Base-by-base conservation (phyloP, 2,113 vertebrate species). In the Pachyramphus minor region DNA sequence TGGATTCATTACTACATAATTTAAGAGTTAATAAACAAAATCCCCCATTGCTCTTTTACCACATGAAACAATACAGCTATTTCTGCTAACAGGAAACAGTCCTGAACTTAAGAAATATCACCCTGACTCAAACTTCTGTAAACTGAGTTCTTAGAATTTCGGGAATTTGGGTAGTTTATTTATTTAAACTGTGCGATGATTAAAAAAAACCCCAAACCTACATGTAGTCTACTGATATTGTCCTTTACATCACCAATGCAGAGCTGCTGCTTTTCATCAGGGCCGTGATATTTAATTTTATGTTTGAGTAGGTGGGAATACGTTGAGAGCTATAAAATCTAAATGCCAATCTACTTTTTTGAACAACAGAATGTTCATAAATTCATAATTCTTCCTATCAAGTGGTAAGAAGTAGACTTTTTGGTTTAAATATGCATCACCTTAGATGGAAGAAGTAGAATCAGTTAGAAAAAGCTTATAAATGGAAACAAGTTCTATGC, bases 241-340 rank as follows among this genome's bases (percentile, higher is more conserved):
- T 90, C 85, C 52, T 93, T 88, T 78, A 74, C 63, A 92, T 39
- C 93, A 93, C 19, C 55, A 93, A 27, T 56, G 82, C 37, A 79
- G 88, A 96, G 55, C 92, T 93, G 60, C 79, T 96, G 91, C 79
- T 95, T 95, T 94, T 94, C 75, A 96, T 91, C 90, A 86, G 60
- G 84, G 75, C 78, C 69, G 63, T 55, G 91, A 58, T 95, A 95
- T 92, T 95, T 97, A 92, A 96, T 95, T 97, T 95, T 80, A 91
- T 94, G 92, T 96, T 87, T 90, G 93, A 93, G 87, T 95, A 93
- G 91, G 84, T 89, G 80, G 92, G 88, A 96, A 83, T 97, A 95
- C 76, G 39, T 53, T 55, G 76, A 93, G 75, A 95, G 72, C 62
- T 93, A 94, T 63, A 84, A 95, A 95, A 94, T 44, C 59, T 86